Evolutionary conservation across 35 echinoderm and acorn worm genomes (phyloP).

Genomic region (Chiridota heheva): DNA sequence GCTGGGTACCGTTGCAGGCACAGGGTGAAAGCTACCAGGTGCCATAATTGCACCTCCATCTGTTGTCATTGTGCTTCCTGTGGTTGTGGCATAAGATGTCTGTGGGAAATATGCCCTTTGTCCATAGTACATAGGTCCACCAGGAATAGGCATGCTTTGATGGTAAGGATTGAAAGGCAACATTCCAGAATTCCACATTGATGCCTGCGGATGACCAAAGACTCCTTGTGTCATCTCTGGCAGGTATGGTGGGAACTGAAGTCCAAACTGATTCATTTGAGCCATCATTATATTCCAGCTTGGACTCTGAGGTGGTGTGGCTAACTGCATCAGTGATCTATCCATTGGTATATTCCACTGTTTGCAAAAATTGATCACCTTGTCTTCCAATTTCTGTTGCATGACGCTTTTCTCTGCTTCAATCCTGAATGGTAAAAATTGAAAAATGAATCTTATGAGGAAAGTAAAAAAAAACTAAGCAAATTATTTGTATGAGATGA

Average conservation of each 20-base stretch:
- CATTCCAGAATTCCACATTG: conserved; percentile 24
- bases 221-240: conserved; percentile 29
- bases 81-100: no score
- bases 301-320: conserved; percentile 36
- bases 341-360: conserved; percentile 2
- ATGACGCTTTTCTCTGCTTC: no score
- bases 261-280: conserved; percentile 25
- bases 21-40: no score
- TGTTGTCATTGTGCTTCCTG: no score
- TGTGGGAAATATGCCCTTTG: no score
- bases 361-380: conserved; percentile 15
- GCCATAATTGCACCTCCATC: no score
- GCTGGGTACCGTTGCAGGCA: conserved; percentile 2
- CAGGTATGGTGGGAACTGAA: conserved; percentile 28
- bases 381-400: neutral
- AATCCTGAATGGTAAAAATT: no score
- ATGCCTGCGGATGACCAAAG: conserved; percentile 29
- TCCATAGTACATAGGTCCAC: no score
- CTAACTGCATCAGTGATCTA: conserved; percentile 13
- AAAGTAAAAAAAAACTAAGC: no score
- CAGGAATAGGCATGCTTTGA: no score
- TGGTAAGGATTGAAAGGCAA: conserved; percentile 30
- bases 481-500: no score
- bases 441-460: no score
- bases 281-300: conserved; percentile 18